Conservation (phyloP, 30 jellyfish, hydroid and myxozoan species). For the Turritopsis rubra region DNA sequence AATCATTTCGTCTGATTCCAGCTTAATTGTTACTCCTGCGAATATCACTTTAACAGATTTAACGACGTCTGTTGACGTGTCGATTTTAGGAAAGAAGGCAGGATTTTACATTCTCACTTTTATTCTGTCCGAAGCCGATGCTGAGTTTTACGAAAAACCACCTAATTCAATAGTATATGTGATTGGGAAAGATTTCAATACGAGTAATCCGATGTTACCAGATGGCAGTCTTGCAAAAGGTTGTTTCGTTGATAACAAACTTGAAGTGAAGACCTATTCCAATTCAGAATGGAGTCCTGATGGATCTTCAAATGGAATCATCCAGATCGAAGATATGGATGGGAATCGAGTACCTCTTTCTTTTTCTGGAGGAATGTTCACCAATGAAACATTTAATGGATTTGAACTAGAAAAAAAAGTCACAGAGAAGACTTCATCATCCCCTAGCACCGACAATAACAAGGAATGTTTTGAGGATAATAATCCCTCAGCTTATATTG, state of each 20-base stretch:
- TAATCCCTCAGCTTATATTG: conserved; percentile 38
- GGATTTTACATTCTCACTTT: conserved; percentile 30
- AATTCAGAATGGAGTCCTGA: not conserved
- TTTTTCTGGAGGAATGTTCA: not conserved
- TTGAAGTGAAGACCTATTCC: not conserved
- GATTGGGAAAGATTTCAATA: not conserved
- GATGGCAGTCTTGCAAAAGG: conserved; percentile 9
- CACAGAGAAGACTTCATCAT: not conserved
- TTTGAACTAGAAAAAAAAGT: not conserved
- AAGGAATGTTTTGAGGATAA: conserved; percentile 26
- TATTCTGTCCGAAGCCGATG: conserved; percentile 28
- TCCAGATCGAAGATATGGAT: not conserved
- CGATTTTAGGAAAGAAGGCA: conserved; percentile 5
- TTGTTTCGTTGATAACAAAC: not conserved
- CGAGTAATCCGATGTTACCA: conserved; percentile 1
- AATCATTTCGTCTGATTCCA: conserved; percentile 2
- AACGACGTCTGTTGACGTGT: not conserved
- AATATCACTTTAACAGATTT: conserved; percentile 19
- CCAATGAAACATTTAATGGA: not conserved
- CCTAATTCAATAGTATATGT: conserved; percentile 21
- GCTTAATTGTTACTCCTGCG: conserved; percentile 12
- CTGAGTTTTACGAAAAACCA: conserved; percentile 23
- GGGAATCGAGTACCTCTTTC: conserved; percentile 4
- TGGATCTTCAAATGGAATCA: conserved; percentile 9
- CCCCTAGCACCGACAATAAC: not conserved